Evolutionary conservation across 2,113 vertebrate species (phyloP), one percentile per base, ranked within the genome.

Genomic region (Ptilonorhynchus violaceus): DNA sequence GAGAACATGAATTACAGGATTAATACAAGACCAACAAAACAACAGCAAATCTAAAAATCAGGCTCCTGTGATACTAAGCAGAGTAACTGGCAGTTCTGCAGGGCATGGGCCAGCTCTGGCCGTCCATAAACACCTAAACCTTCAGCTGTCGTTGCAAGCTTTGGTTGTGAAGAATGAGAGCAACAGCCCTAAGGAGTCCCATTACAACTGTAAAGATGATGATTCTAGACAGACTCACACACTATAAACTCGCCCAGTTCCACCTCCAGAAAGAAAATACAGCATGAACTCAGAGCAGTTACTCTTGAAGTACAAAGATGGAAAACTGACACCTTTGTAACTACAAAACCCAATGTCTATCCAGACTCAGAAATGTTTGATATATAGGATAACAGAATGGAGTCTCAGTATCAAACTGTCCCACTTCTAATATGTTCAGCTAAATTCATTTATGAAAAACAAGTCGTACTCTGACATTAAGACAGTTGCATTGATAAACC

Each of bases 41-140:
- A 96, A 63, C 42, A 70, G 18, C 72, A 80, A 93, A 92, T 79
- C 59, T 56, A 27, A 93, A 96, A 92, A 73, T 53, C 66, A n/a
- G 37, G 8, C 56, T 89, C 39, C 39, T 79, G 12, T 67, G 46
- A 60, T 28, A 16, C 49, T 35, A 74, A 47, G 49, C 44, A 93
- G 76, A 55, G 35, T 74, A 70, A 91, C 44, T 59, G 73, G 50
- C 46, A 76, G n/a, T 2, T 16, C 33, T 88, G 30, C 44, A 72
- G 15, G 16, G 46, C 72, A 53, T 1, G 4, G 18, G 16, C 27
- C 35, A 33, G 50, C 17, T 75, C n/a, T 70, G 75, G 69, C 35
- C 85, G 67, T 30, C 31, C 72, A 53, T 67, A 53, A 81, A 69
- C 58, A 27, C 15, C n/a, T 55, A 87, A 58, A 13, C 3, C 19